phyloP scores from a whole-genome alignment of 2,888 invertebrate genomes.

The Drosophila bunnanda region DNA sequence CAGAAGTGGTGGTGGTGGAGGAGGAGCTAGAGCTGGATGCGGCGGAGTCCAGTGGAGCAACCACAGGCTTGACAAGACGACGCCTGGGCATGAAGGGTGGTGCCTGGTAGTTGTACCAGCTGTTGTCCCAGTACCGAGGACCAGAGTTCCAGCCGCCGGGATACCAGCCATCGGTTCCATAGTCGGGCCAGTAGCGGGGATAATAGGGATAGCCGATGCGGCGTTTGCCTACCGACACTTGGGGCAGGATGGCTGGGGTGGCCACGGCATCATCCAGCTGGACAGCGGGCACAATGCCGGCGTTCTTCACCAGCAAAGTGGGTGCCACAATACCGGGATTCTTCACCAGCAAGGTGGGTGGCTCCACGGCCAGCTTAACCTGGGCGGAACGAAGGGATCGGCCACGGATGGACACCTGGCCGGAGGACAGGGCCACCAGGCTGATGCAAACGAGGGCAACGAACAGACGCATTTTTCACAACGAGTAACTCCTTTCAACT shows the following conservation, averaged over 20 bases:
- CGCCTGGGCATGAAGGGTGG: constrained; percentile 22
- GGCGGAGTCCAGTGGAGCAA: constrained; percentile 1
- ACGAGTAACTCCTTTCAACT: constrained; percentile 57
- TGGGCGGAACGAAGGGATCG: constrained; percentile 15
- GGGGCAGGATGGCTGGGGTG: constrained; percentile 4
- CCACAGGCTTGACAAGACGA: constrained; percentile 14
- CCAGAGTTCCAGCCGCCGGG: constrained; percentile 38
- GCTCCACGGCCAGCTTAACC: constrained; percentile 61
- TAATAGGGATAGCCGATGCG: constrained; percentile 13
- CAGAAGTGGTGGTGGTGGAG: background rate
- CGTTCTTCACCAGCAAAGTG: constrained; percentile 16
- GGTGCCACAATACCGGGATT: constrained; percentile 38
- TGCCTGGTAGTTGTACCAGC: constrained; percentile 19
- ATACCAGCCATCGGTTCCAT: constrained; percentile 21
- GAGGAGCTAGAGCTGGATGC: constrained; percentile 11
- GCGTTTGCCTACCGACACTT: constrained; percentile 11
- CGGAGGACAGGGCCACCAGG: constrained; percentile 45
- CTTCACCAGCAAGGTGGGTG: constrained; percentile 25
- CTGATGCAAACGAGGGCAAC: constrained; percentile 51
- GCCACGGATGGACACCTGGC: constrained; percentile 26
- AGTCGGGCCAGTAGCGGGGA: constrained; percentile 44
- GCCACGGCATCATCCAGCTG: constrained; percentile 3
- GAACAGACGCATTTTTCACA: constrained; percentile 56
- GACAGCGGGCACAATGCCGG: constrained; percentile 21
- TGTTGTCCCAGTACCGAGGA: constrained; percentile 32